Conservation (phyloP, 2,797 vertebrate genomes). For the Dryobates pubescens region DNA sequence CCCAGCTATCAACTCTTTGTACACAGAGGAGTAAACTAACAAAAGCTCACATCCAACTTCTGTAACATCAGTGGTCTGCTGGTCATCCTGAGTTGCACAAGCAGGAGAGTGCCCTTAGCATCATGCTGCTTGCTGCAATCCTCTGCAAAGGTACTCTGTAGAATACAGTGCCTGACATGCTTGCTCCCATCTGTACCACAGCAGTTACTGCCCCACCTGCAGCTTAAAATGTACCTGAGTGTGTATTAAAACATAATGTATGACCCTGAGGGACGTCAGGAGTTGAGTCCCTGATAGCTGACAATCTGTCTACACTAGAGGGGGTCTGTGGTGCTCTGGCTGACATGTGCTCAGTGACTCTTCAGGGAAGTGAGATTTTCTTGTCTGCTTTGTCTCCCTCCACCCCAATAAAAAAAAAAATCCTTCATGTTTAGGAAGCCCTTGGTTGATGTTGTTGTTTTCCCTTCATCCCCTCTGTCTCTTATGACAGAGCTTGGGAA, state of each 20-base stretch:
- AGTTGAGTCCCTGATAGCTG: neutral
- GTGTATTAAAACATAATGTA: neutral
- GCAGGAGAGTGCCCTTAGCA: neutral
- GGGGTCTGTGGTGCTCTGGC: neutral
- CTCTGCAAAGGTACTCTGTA: neutral
- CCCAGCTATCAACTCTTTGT: neutral
- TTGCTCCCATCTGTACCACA: neutral
- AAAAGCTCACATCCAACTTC: neutral
- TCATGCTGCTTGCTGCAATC: neutral
- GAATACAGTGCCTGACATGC: neutral
- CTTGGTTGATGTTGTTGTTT: neutral
- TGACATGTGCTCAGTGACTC: neutral
- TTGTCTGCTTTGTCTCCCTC: neutral
- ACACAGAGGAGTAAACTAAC: neutral
- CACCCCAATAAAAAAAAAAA: neutral
- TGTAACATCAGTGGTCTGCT: neutral
- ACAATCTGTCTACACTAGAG: accelerated
- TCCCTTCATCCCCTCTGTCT: too few species aligned
- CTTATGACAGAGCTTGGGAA: neutral
- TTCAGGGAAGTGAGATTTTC: neutral
- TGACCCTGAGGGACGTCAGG: neutral
- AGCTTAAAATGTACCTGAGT: neutral
- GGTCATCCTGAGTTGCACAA: neutral
- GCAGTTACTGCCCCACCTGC: neutral
- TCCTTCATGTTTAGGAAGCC: neutral